Percentiles rank a stretch among this genome's conserved stretches.
Conservation (phyloP, 2,113 vertebrate genomes). For the Nesogale talazaci region DNA sequence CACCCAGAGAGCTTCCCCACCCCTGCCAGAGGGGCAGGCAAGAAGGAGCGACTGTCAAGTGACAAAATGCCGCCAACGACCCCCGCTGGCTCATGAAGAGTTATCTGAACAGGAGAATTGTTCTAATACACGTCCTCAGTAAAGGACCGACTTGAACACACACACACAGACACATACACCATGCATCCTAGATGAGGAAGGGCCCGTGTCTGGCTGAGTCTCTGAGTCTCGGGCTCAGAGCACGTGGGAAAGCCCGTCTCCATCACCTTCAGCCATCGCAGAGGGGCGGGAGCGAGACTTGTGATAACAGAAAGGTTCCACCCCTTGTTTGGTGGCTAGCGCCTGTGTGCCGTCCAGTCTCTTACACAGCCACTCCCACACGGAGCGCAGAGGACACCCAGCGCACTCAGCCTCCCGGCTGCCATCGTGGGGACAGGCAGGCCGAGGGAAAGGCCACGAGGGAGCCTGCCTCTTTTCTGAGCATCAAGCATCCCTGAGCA, state of each 20-base stretch:
- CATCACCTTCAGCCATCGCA: background rate
- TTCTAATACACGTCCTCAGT: background rate
- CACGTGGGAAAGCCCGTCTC: no score
- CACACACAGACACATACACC: background rate
- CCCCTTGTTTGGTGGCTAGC: background rate
- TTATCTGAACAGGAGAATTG: background rate
- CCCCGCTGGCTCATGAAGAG: no score
- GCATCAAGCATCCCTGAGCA: no score
- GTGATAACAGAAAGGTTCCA: background rate
- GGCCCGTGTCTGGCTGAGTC: background rate
- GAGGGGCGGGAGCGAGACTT: background rate
- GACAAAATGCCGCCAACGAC: background rate
- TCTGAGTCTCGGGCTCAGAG: no score
- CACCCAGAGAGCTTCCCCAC: no score
- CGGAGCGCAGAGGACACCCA: fast-evolving
- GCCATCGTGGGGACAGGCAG: background rate
- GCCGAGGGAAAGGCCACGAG: background rate
- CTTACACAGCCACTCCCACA: background rate
- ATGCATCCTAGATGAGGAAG: background rate
- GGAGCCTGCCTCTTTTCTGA: background rate
- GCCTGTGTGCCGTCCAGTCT: background rate
- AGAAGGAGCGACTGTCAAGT: background rate
- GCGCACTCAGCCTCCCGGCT: no score
- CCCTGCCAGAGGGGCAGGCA: background rate
- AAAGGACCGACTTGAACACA: no score